Percentiles rank a stretch among this genome's conserved stretches.
Evolutionary conservation across 37 sponge, comb jelly and placozoan species (phyloP).

Genomic region (Aplysina aerophoba): DNA sequence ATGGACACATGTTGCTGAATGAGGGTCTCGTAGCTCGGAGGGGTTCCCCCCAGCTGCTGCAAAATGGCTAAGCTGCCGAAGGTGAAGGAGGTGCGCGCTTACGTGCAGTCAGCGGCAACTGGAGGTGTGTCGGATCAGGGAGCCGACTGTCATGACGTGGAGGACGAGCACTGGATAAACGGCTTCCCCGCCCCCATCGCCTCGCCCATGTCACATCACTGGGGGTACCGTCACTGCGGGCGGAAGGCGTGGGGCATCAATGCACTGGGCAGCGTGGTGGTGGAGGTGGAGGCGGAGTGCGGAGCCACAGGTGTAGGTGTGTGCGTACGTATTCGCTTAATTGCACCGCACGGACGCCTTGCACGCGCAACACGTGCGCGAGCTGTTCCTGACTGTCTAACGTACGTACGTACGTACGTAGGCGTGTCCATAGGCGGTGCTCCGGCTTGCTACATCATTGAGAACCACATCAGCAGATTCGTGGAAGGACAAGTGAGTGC

Average conservation of each 20-base stretch:
- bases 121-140: constrained; percentile 27
- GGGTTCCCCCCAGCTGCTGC: no score
- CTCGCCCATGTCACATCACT: constrained; percentile 81
- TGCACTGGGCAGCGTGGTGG: constrained; percentile 82
- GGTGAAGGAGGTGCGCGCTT: constrained; percentile 79
- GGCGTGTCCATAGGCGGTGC: constrained; percentile 87
- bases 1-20: no score
- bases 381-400: no score
- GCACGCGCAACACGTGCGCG: no score
- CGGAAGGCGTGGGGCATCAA: constrained; percentile 89
- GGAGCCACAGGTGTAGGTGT: constrained; percentile 84
- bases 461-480: constrained; percentile 85
- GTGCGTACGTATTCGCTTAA: not conserved
- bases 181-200: constrained; percentile 82
- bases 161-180: constrained; percentile 87
- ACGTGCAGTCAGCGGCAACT: constrained; percentile 41
- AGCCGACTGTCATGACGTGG: constrained; percentile 89
- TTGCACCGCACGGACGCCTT: no score
- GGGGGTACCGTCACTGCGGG: constrained; percentile 55
- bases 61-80: constrained; percentile 5
- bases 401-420: not conserved
- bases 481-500: constrained; percentile 77
- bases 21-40: no score
- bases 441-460: constrained; percentile 86
- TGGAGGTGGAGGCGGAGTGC: constrained; percentile 81